These are phyloP conservation scores for Drosophila mimetica DNA, from an alignment of 2,888 invertebrate species.

Conservation along the genomic window DNA sequence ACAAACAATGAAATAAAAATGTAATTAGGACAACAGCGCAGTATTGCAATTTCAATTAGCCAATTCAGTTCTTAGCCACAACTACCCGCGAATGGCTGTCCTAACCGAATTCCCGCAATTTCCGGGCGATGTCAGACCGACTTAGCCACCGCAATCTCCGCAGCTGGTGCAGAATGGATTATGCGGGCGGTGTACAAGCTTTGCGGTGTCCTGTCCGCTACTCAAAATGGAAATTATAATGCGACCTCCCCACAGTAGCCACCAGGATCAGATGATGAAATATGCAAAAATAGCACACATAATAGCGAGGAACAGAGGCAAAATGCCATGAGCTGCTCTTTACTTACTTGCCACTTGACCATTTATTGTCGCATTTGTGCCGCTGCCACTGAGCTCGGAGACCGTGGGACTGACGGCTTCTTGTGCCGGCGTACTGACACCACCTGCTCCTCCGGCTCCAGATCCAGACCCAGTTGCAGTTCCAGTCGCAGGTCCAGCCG, in stretches of 20 bases:
- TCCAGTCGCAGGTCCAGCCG: slow-evolving; percentile 24
- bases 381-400: slow-evolving; percentile 53
- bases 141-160: slow-evolving; percentile 24
- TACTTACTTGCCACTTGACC: slow-evolving; percentile 85
- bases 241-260: slow-evolving; percentile 5
- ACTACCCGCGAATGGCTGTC: not conserved
- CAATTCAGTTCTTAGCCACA: not conserved
- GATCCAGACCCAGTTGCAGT: slow-evolving; percentile 27
- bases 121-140: slow-evolving; percentile 21
- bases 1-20: not conserved
- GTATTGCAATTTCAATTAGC: slow-evolving; percentile 20
- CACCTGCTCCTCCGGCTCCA: slow-evolving; percentile 40
- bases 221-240: slow-evolving; percentile 51
- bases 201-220: slow-evolving; percentile 21
- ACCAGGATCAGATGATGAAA: slow-evolving; percentile 30
- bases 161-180: slow-evolving; percentile 42
- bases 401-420: slow-evolving; percentile 60
- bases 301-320: not conserved
- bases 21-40: not conserved
- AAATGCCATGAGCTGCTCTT: slow-evolving; percentile 8
- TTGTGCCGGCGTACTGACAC: slow-evolving; percentile 50
- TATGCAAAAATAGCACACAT: slow-evolving; percentile 30
- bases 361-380: slow-evolving; percentile 81
- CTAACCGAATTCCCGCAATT: slow-evolving; percentile 17
- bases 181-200: slow-evolving; percentile 10